Evolutionary conservation across 2,113 vertebrate species (phyloP).

Genomic region (Kryptolebias marmoratus): DNA sequence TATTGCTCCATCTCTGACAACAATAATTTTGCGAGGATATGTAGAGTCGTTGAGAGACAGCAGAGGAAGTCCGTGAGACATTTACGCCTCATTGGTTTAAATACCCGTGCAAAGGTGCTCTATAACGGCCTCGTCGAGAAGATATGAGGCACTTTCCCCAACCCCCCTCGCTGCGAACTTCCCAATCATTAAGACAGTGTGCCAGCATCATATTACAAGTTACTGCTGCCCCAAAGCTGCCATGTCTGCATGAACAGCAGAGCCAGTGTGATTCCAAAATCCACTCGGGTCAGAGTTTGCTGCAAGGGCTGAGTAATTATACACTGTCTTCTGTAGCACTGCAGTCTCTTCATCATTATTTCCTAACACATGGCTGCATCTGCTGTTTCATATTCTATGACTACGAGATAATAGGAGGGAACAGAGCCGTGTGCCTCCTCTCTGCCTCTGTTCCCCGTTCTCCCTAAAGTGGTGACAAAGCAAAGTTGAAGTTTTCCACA

Average conservation of each 20-base stretch:
- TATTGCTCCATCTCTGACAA: slow-evolving; percentile 31
- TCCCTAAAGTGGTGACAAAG: slow-evolving; percentile 37
- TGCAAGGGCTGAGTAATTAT: slow-evolving; percentile 67
- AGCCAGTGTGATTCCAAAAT: slow-evolving; percentile 46
- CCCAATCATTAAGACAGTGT: slow-evolving; percentile 51
- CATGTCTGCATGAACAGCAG: slow-evolving; percentile 50
- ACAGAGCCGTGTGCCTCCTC: slow-evolving; percentile 15
- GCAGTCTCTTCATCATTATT: slow-evolving; percentile 64
- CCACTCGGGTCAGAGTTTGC: slow-evolving; percentile 65
- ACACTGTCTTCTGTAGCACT: slow-evolving; percentile 52
- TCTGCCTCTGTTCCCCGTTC: slow-evolving; percentile 8
- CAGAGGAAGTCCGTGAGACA: slow-evolving; percentile 33
- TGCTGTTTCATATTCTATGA: slow-evolving; percentile 55
- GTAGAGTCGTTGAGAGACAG: slow-evolving; percentile 37
- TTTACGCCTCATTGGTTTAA: slow-evolving; percentile 57
- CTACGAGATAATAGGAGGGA: slow-evolving; percentile 48
- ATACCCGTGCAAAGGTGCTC: slow-evolving; percentile 39
- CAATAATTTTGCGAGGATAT: slow-evolving; percentile 38
- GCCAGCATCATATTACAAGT: slow-evolving; percentile 52
- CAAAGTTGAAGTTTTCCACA: slow-evolving; percentile 47
- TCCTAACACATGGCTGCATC: slow-evolving; percentile 58
- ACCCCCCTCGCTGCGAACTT: slow-evolving; percentile 41
- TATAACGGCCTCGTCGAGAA: slow-evolving; percentile 46
- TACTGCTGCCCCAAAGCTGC: slow-evolving; percentile 53
- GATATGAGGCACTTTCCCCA: slow-evolving; percentile 35